A percentile compares a stretch with the other conserved stretches of the same genome.
These are phyloP conservation scores for Eremobia ochroleuca DNA, from an alignment of 2,888 invertebrate genomes.

Conservation along the genomic window DNA sequence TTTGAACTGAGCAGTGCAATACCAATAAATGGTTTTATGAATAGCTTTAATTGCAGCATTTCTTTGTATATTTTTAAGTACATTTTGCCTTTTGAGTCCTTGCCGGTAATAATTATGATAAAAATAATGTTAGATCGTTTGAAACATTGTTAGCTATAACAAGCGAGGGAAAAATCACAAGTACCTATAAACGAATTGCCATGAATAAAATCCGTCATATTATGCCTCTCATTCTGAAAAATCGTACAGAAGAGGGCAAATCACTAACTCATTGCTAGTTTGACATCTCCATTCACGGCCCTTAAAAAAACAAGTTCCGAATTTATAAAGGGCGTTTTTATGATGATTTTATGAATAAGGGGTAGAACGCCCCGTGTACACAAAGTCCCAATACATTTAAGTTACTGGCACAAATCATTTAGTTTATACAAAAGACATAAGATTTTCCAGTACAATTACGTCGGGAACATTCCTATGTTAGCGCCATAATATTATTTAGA, in stretches of 20 bases:
- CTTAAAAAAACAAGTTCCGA: not conserved
- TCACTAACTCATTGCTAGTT: not conserved
- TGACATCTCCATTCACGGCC: not conserved
- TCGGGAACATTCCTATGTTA: constrained; percentile 52
- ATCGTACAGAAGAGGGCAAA: not conserved
- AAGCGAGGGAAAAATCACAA: not conserved
- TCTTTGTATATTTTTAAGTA: constrained; percentile 51
- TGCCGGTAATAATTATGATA: constrained; percentile 25
- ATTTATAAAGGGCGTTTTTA: not conserved
- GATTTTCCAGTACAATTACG: constrained; percentile 23
- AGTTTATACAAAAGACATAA: constrained; percentile 36
- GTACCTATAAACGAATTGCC: not conserved
- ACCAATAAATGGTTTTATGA: constrained; percentile 33
- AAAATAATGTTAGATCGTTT: not conserved
- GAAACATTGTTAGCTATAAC: not conserved
- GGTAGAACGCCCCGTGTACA: not conserved
- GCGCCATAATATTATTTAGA: constrained; percentile 52
- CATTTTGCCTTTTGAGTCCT: constrained; percentile 24
- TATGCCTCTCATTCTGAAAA: not conserved
- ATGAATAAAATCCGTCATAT: not conserved
- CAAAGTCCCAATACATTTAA: constrained; percentile 8
- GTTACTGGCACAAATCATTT: constrained; percentile 52
- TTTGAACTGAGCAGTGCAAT: constrained; percentile 47
- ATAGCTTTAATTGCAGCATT: constrained; percentile 67
- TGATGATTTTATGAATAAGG: not conserved